Percentiles rank a stretch among this genome's conserved stretches.
Conservation (phyloP, 2,113 vertebrate genomes). For the Sander vitreus region DNA sequence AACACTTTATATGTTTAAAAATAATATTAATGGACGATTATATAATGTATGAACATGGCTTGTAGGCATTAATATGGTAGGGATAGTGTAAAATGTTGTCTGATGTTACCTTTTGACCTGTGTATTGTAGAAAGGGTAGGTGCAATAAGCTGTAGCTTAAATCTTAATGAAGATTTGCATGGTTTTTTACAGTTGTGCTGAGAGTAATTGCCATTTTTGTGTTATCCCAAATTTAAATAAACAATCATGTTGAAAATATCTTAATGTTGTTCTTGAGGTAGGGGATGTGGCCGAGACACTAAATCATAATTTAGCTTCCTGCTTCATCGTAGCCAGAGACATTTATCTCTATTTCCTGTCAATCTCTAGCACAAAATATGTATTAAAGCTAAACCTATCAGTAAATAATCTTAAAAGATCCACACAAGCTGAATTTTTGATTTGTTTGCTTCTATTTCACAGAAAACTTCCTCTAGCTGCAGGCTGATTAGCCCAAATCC, state of each 20-base stretch:
- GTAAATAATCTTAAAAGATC: not conserved
- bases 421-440: not conserved
- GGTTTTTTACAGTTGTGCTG: no score
- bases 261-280: not conserved
- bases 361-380: not conserved
- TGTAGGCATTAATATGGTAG: not conserved
- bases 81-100: not conserved
- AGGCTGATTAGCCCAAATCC: slow-evolving; percentile 38
- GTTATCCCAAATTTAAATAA: not conserved
- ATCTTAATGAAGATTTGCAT: no score
- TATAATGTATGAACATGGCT: not conserved
- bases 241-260: not conserved
- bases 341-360: not conserved
- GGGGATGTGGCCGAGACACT: not conserved
- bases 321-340: not conserved
- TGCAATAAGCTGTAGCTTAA: not conserved
- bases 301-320: not conserved
- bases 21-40: not conserved
- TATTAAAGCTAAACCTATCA: not conserved
- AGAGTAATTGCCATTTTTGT: not conserved
- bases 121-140: not conserved
- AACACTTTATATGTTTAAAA: not conserved
- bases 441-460: slow-evolving; percentile 1
- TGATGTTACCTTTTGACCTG: not conserved
- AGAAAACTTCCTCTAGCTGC: slow-evolving; percentile 32